Evolutionary conservation across 2,888 invertebrate species (phyloP), one percentile per base, ranked within the genome.

Genomic region (Eupithecia inturbata): DNA sequence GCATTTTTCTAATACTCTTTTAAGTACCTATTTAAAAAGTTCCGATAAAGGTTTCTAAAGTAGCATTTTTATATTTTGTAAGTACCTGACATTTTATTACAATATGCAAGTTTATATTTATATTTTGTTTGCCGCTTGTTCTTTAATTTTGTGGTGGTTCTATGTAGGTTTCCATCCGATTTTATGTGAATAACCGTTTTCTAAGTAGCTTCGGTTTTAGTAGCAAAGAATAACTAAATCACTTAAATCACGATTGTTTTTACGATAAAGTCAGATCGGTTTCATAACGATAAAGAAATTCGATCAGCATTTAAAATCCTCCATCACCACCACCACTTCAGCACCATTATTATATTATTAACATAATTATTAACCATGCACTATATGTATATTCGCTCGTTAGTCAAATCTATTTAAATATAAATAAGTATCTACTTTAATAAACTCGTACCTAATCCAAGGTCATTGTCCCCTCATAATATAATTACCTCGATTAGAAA

Each of bases 401-500:
- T 64, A 64, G 33, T 36, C 63, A n/a, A 64, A 64, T 33, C 36
- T 36, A 33, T 64, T 64, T n/a, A 64, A 63, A 64, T 64, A 36
- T 36, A 64, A 12, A 33, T 36, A 64, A 22, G 14, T 41, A 66
- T 7, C 12, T 26, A 26, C 39, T 14, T n/a, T 63, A 36, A n/a
- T n/a, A 12, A 19, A 22, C 22, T 39, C 36, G 39, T 39, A 57
- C 57, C 6, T 28, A 53, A 16, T 41, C 41, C 69, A 73, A 74
- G 68, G 68, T 74, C 66, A 71, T 19, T 68, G 39, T 22, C 22
- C 60, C 6, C 28, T 36, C 63, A 1, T 14, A 62, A 64, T 6
- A 69, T 63, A 33, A 36, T 36, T 39, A 36, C 22, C 66, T 68
- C 41, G 67, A 75, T 73, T 72, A 49, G 69, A 76, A 76, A 78